Percentiles rank a stretch among this genome's conserved stretches.
Conservation (phyloP, 2,888 invertebrate genomes). For the Athetis lepigone region DNA sequence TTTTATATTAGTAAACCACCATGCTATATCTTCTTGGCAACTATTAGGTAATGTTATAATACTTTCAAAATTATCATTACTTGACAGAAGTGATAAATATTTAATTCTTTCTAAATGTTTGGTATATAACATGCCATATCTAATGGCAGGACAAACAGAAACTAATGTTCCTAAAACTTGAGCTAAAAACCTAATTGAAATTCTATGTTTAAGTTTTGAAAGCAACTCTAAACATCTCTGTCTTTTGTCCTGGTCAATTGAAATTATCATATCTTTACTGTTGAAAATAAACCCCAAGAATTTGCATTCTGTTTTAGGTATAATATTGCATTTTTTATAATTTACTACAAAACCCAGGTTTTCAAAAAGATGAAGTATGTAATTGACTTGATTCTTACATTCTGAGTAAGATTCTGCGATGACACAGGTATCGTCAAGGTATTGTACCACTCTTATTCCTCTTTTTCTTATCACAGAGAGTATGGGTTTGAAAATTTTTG, state of each 20-base stretch:
- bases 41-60: constrained; percentile 8
- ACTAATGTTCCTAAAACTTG: constrained; percentile 18
- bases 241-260: constrained; percentile 8
- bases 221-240: constrained; percentile 11
- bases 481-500: constrained; percentile 24
- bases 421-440: constrained; percentile 19
- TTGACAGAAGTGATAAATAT: constrained; percentile 14
- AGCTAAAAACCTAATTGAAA: constrained; percentile 18
- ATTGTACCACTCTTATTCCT: constrained; percentile 17
- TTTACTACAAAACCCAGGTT: constrained; percentile 15
- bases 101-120: constrained; percentile 14
- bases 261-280: constrained; percentile 5
- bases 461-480: constrained; percentile 18
- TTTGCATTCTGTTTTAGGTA: constrained; percentile 9
- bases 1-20: background rate
- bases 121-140: constrained; percentile 11
- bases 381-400: constrained; percentile 14
- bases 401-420: constrained; percentile 12
- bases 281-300: constrained; percentile 17
- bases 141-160: constrained; percentile 11
- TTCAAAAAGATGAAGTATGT: constrained; percentile 7
- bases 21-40: constrained; percentile 4
- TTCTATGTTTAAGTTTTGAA: constrained; percentile 3
- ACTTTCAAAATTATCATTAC: constrained; percentile 9
- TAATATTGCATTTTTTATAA: constrained; percentile 6